A percentile compares a stretch with the other conserved stretches of the same genome.
Conservation (phyloP, 2,888 invertebrate genomes). For the Brenthis ino region DNA sequence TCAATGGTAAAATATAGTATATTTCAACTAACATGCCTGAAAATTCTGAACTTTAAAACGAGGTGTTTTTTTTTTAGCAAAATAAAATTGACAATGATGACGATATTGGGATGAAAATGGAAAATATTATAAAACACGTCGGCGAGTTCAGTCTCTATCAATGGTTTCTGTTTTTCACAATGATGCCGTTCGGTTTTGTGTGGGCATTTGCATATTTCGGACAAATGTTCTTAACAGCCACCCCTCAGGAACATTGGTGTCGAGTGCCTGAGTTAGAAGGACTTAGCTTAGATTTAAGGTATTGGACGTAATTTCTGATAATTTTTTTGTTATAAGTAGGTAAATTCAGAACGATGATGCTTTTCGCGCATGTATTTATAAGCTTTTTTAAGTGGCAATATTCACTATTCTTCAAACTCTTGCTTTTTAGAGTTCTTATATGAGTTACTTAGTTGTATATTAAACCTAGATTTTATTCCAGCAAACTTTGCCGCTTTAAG, state of each 20-base stretch:
- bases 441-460: too few species aligned
- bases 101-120: slow-evolving; percentile 40
- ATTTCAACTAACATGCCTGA: too few species aligned
- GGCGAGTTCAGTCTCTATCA: slow-evolving; percentile 53
- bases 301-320: not conserved
- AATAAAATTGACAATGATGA: slow-evolving; percentile 9
- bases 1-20: too few species aligned
- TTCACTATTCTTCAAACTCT: too few species aligned
- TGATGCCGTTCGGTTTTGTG: slow-evolving; percentile 52
- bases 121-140: slow-evolving; percentile 45
- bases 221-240: slow-evolving; percentile 59
- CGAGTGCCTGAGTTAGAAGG: slow-evolving; percentile 54
- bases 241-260: slow-evolving; percentile 61
- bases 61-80: not conserved
- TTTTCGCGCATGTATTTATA: too few species aligned
- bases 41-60: too few species aligned
- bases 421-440: not conserved
- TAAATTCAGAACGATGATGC: too few species aligned
- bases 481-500: too few species aligned
- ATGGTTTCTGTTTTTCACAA: slow-evolving; percentile 48
- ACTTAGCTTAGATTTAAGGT: slow-evolving; percentile 51
- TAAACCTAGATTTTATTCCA: too few species aligned
- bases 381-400: too few species aligned
- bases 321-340: not conserved
- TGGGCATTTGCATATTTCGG: slow-evolving; percentile 55